Percentiles rank a stretch among this genome's conserved stretches.
Conservation (phyloP, 2,888 invertebrate species). For the Cylindroiulus punctatus region DNA sequence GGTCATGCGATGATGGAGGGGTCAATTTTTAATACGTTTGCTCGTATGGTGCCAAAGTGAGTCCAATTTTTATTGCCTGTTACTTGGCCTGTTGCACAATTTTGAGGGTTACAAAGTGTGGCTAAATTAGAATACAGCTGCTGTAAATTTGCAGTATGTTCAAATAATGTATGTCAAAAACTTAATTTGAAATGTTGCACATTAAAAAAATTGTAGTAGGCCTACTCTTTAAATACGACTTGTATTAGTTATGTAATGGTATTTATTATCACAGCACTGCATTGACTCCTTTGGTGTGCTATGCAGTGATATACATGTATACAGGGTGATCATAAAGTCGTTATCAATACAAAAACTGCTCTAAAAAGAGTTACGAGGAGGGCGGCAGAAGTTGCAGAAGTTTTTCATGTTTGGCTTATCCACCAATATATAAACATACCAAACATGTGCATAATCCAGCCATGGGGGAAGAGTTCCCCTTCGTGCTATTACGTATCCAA, state of each 20-base stretch:
- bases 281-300: slow-evolving; percentile 7
- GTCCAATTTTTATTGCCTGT: neutral
- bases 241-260: neutral
- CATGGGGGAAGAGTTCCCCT: neutral
- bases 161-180: too few species aligned
- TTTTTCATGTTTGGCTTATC: too few species aligned
- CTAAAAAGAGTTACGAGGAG: too few species aligned
- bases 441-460: too few species aligned
- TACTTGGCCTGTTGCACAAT: neutral
- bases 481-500: too few species aligned
- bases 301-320: neutral
- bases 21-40: neutral
- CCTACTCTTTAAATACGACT: neutral
- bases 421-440: neutral
- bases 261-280: neutral
- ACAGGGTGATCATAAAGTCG: too few species aligned
- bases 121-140: neutral
- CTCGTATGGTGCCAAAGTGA: neutral
- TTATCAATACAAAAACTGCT: too few species aligned
- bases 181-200: neutral
- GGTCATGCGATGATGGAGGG: neutral
- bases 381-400: too few species aligned
- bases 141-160: neutral
- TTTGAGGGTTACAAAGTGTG: neutral
- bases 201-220: too few species aligned